Conservation (phyloP, 2,113 vertebrate genomes). For the Hypocryptadius cinnamomeus region DNA sequence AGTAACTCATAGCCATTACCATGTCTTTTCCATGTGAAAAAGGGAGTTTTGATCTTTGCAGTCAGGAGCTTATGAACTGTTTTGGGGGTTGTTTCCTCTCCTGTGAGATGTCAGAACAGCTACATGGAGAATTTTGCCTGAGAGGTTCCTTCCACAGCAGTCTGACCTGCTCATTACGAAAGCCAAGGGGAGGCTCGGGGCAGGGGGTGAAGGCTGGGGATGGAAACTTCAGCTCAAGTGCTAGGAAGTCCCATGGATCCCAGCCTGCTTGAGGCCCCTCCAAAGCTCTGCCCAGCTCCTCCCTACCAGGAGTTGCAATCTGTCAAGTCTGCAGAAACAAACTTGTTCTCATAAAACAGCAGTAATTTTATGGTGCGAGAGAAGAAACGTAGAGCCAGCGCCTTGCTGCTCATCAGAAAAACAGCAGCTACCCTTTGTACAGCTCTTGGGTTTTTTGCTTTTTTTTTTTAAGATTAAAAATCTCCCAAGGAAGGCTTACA, state of each 20-base stretch:
- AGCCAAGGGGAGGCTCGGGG: neutral
- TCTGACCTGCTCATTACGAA: accelerated
- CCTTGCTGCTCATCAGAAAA: neutral
- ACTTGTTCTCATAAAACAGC: neutral
- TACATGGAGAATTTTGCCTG: accelerated
- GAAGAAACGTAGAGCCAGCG: neutral
- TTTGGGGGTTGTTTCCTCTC: neutral
- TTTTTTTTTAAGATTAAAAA: constrained; percentile 45
- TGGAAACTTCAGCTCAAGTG: neutral
- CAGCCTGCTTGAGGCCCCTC: neutral
- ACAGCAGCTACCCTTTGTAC: neutral
- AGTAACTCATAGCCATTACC: neutral
- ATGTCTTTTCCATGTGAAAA: neutral
- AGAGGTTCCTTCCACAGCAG: neutral
- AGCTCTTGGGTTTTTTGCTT: neutral
- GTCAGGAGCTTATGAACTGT: neutral
- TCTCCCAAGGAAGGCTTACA: constrained; percentile 1
- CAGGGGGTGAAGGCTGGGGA: neutral
- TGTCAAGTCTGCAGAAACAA: neutral
- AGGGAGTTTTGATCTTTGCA: neutral
- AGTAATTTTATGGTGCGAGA: neutral
- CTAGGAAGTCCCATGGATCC: neutral
- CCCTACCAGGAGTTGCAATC: neutral
- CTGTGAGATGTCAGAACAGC: neutral
- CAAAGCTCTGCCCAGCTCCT: neutral